Percentiles rank a stretch among this genome's conserved stretches.
phyloP scores from a whole-genome alignment of 1,140 invertebrate genomes.

The Ctenoplectra terminalis region DNA sequence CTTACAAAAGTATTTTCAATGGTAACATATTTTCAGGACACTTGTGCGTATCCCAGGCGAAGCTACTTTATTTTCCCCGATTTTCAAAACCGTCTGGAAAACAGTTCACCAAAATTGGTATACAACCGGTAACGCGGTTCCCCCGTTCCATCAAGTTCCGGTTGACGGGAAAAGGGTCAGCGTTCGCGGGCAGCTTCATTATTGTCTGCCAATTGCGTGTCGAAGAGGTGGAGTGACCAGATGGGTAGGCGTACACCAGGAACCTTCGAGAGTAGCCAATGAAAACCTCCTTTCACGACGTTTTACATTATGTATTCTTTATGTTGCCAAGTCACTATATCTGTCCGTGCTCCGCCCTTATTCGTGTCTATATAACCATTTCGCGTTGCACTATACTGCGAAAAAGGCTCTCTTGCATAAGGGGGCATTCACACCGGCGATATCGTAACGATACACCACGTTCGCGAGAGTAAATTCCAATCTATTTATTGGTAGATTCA shows the following conservation, averaged over 20 bases:
- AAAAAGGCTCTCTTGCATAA: constrained; percentile 42
- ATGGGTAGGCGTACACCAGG: constrained; percentile 79
- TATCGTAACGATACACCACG: background rate
- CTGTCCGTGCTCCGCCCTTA: constrained; percentile 79
- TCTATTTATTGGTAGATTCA: background rate
- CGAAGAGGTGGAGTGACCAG: constrained; percentile 76
- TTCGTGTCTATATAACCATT: constrained; percentile 20
- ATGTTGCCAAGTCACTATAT: constrained; percentile 81
- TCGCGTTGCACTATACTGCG: background rate
- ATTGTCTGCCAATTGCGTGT: constrained; percentile 74
- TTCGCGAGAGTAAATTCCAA: background rate
- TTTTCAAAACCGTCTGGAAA: too few relatives aligned
- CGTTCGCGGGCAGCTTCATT: constrained; percentile 52
- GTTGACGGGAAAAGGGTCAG: constrained; percentile 15
- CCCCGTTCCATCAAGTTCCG: background rate
- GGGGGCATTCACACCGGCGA: constrained; percentile 10
- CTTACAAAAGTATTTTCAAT: too few relatives aligned
- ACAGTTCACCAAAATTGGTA: background rate
- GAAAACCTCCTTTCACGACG: constrained; percentile 74
- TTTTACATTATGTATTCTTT: constrained; percentile 79
- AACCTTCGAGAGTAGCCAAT: constrained; percentile 76
- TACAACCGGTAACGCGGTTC: background rate
- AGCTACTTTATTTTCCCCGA: too few relatives aligned
- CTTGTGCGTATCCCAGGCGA: too few relatives aligned
- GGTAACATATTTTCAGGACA: too few relatives aligned